A percentile compares a stretch with the other conserved stretches of the same genome.
phyloP scores from a whole-genome alignment of 2,888 invertebrate species.

The Heliconius charithonia region DNA sequence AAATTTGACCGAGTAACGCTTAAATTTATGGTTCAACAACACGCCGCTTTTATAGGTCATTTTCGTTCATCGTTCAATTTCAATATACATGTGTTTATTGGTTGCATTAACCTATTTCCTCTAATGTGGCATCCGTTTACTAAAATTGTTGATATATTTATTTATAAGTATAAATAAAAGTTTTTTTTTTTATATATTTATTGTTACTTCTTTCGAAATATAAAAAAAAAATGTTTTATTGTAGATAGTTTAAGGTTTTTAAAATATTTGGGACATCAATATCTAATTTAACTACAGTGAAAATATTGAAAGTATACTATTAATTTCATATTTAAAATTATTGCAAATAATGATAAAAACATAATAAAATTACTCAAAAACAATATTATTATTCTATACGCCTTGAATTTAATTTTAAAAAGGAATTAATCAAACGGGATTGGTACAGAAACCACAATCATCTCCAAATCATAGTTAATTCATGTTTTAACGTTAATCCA shows the following conservation, averaged over 20 bases:
- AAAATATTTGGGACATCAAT: too few relatives aligned
- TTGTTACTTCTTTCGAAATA: too few relatives aligned
- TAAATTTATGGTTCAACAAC: constrained; percentile 45
- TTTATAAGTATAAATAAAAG: not conserved
- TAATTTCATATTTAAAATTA: too few relatives aligned
- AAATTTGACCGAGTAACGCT: constrained; percentile 46
- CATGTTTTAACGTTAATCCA: constrained; percentile 23
- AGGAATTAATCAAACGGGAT: not conserved
- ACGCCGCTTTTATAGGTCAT: constrained; percentile 42
- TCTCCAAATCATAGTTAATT: constrained; percentile 26
- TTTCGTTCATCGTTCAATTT: constrained; percentile 39
- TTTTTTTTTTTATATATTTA: too few relatives aligned
- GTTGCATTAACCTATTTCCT: constrained; percentile 28
- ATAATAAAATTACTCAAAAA: not conserved
- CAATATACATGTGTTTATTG: constrained; percentile 42
- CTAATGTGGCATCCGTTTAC: not conserved
- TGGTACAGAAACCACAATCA: constrained; percentile 9
- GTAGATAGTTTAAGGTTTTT: too few relatives aligned
- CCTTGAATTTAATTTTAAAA: not conserved
- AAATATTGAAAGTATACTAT: too few relatives aligned
- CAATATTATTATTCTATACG: not conserved
- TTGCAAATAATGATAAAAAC: too few relatives aligned
- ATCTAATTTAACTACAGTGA: too few relatives aligned
- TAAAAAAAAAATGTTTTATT: too few relatives aligned
- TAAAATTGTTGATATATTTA: not conserved